Conservation (phyloP, 64 coral and sea anemone species). For the Cladopsammia gracilis region DNA sequence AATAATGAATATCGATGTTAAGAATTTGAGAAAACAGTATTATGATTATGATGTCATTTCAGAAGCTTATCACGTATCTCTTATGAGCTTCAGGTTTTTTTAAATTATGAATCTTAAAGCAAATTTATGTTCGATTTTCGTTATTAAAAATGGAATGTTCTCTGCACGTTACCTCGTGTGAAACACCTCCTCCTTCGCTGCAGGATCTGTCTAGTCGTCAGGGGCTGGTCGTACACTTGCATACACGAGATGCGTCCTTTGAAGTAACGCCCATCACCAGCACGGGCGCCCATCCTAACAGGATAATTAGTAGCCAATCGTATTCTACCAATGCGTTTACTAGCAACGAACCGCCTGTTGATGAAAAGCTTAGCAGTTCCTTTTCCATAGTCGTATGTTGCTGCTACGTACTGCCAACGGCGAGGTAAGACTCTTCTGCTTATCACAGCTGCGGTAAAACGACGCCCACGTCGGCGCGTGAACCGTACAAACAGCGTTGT, state of each 20-base stretch:
- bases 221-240: constrained; percentile 53
- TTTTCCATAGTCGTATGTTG: constrained; percentile 50
- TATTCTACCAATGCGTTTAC: constrained; percentile 31
- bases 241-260: constrained; percentile 60
- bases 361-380: constrained; percentile 46
- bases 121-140: too few relatives aligned
- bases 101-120: too few relatives aligned
- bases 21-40: too few relatives aligned
- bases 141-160: background rate
- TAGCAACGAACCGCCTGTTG: constrained; percentile 38
- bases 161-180: constrained; percentile 40
- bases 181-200: constrained; percentile 56
- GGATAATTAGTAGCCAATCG: constrained; percentile 44
- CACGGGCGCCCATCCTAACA: constrained; percentile 23
- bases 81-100: too few relatives aligned
- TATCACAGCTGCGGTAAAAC: constrained; percentile 23
- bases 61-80: too few relatives aligned
- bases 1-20: too few relatives aligned
- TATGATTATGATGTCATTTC: too few relatives aligned
- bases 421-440: constrained; percentile 9
- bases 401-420: constrained; percentile 68
- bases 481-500: constrained; percentile 74
- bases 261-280: constrained; percentile 18
- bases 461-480: constrained; percentile 45
- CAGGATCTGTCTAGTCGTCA: constrained; percentile 31